phyloP scores from a whole-genome alignment of 2,797 vertebrate species.

The Pteropus rufus region DNA sequence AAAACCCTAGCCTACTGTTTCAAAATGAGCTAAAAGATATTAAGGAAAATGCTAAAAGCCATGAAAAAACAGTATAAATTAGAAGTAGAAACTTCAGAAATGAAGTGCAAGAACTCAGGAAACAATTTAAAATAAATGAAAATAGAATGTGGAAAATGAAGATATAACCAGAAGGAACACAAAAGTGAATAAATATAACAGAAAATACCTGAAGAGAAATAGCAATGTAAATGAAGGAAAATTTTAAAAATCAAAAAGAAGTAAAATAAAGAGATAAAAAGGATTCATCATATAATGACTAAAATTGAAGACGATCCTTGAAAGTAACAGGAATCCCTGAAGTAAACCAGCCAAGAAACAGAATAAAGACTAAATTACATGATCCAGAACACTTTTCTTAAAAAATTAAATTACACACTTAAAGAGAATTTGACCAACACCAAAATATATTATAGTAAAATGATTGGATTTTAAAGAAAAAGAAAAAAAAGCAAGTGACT shows the following conservation, averaged over 20 bases:
- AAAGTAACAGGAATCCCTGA: not conserved
- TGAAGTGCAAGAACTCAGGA: not conserved
- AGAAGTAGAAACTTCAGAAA: not conserved
- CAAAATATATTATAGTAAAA: not conserved
- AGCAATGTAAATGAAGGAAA: not conserved
- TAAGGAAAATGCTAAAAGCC: not conserved
- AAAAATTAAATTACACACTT: not conserved
- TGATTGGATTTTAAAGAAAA: not conserved
- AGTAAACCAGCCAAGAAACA: not conserved
- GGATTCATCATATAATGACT: not conserved
- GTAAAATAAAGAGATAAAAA: not conserved
- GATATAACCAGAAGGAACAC: not conserved
- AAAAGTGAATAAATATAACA: not conserved
- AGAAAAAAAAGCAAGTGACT: not conserved
- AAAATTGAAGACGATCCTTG: not conserved
- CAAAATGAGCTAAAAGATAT: not conserved
- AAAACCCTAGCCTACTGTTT: not conserved
- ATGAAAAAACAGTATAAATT: not conserved
- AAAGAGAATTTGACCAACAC: not conserved
- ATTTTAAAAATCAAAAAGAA: not conserved
- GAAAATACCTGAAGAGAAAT: not conserved
- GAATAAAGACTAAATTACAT: not conserved
- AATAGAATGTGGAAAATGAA: not conserved
- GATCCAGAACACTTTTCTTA: not conserved
- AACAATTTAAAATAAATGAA: slow-evolving; percentile 12